A percentile compares a stretch with the other conserved stretches of the same genome.
Evolutionary conservation across 2,888 invertebrate species (phyloP).

Genomic region (Nipponacmea schrenckii): DNA sequence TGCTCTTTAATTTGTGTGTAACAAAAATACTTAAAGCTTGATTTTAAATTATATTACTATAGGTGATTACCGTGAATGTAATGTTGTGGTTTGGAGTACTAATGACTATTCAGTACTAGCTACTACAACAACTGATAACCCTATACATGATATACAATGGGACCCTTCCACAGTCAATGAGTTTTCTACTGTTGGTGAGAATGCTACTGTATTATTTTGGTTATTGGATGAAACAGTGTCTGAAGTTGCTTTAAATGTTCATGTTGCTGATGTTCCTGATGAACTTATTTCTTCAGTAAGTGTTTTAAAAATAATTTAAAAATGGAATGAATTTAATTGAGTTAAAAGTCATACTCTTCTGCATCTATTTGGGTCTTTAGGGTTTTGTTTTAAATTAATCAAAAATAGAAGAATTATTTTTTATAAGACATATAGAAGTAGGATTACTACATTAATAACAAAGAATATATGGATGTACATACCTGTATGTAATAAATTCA

Average conservation of each 20-base stretch:
- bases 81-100: conserved; percentile 62
- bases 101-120: conserved; percentile 51
- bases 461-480: too few relatives aligned
- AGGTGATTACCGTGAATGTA: conserved; percentile 64
- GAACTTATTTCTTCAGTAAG: conserved; percentile 39
- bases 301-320: too few relatives aligned
- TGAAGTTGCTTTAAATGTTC: conserved; percentile 56
- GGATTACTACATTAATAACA: too few relatives aligned
- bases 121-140: conserved; percentile 50
- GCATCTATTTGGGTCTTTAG: too few relatives aligned
- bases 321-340: too few relatives aligned
- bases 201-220: conserved; percentile 62
- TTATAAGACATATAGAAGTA: too few relatives aligned
- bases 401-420: too few relatives aligned
- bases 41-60: conserved; percentile 14
- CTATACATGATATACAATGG: conserved; percentile 62
- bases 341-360: too few relatives aligned
- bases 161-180: conserved; percentile 65
- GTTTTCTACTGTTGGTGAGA: conserved; percentile 62
- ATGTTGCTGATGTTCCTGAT: conserved; percentile 62
- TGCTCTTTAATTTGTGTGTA: too few relatives aligned
- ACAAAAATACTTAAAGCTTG: too few relatives aligned
- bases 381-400: too few relatives aligned
- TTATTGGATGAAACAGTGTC: conserved; percentile 59
- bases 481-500: too few relatives aligned